Percentiles rank a stretch among this genome's conserved stretches.
Conservation (phyloP, 2,113 vertebrate species). For the Procapra przewalskii region DNA sequence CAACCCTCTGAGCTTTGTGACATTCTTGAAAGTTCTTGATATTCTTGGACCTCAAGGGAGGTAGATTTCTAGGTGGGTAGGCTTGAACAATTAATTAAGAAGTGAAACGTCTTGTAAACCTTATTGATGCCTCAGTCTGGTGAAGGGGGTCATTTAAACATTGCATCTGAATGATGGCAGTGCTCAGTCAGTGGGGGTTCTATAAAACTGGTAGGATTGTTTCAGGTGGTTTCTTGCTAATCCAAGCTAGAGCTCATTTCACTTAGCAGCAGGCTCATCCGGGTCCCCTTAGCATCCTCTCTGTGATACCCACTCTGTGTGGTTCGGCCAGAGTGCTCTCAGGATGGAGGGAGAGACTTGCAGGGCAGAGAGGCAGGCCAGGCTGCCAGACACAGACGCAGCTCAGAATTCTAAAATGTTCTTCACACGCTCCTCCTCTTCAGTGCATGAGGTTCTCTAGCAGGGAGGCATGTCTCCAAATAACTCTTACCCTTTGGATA, state of each 20-base stretch:
- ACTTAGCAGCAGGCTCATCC: slow-evolving; percentile 11
- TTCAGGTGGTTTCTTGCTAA: slow-evolving; percentile 43
- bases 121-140: not conserved
- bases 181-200: not conserved
- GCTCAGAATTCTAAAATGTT: not conserved
- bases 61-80: not conserved
- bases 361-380: not conserved
- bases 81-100: not conserved
- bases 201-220: not conserved
- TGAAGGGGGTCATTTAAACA: not conserved
- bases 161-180: slow-evolving; percentile 12
- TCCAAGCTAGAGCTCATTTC: slow-evolving; percentile 12
- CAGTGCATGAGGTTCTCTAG: not conserved
- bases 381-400: not conserved
- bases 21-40: not conserved
- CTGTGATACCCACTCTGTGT: not conserved
- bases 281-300: not conserved
- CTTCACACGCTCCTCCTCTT: not conserved
- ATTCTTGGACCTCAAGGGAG: not conserved
- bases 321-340: not conserved
- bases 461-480: not conserved
- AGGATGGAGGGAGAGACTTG: not conserved
- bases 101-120: not conserved
- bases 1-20: not conserved
- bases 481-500: not conserved